Percentiles rank a stretch among this genome's conserved stretches.
Evolutionary conservation across 2,888 invertebrate species (phyloP).

Genomic region (Drosophila infuscata): DNA sequence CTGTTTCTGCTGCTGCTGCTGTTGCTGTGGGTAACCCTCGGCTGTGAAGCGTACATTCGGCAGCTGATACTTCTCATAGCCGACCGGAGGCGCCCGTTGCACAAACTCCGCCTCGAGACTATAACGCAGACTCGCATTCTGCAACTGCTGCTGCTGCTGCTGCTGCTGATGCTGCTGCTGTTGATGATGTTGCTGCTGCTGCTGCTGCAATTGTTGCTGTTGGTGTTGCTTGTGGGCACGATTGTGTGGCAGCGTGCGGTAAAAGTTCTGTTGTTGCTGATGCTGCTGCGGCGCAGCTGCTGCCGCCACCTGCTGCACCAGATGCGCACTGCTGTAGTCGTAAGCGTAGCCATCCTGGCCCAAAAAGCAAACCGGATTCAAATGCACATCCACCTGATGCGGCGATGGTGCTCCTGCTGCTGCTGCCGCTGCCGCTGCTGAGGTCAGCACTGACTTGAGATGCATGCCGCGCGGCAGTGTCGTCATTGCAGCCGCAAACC

Average conservation of each 20-base stretch:
- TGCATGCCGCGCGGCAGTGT: slow-evolving; percentile 86
- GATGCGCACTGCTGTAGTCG: slow-evolving; percentile 84
- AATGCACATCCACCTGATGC: slow-evolving; percentile 90
- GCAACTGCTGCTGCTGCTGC: slow-evolving; percentile 85
- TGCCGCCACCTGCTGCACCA: slow-evolving; percentile 73
- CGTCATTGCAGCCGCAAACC: slow-evolving; percentile 86
- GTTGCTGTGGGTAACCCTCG: slow-evolving; percentile 90
- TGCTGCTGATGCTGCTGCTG: slow-evolving; percentile 60
- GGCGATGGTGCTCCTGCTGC: slow-evolving; percentile 85
- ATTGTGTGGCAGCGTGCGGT: slow-evolving; percentile 92
- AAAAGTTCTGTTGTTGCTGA: slow-evolving; percentile 86
- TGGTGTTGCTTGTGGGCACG: slow-evolving; percentile 85
- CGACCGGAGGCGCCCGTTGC: slow-evolving; percentile 85
- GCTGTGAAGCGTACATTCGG: slow-evolving; percentile 90
- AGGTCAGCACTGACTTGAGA: slow-evolving; percentile 82
- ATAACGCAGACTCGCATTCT: slow-evolving; percentile 87
- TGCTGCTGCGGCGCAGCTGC: slow-evolving; percentile 61
- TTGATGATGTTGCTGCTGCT: slow-evolving; percentile 83
- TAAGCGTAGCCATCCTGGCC: slow-evolving; percentile 91
- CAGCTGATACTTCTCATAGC: slow-evolving; percentile 86
- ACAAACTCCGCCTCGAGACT: slow-evolving; percentile 89
- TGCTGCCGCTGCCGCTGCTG: slow-evolving; percentile 34
- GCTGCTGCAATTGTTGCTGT: slow-evolving; percentile 64
- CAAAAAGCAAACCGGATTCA: slow-evolving; percentile 91
- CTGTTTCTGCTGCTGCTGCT: slow-evolving; percentile 60